These are phyloP conservation scores for Oplegnathus fasciatus DNA, from an alignment of 2,113 vertebrate genomes.

Conservation along the genomic window DNA sequence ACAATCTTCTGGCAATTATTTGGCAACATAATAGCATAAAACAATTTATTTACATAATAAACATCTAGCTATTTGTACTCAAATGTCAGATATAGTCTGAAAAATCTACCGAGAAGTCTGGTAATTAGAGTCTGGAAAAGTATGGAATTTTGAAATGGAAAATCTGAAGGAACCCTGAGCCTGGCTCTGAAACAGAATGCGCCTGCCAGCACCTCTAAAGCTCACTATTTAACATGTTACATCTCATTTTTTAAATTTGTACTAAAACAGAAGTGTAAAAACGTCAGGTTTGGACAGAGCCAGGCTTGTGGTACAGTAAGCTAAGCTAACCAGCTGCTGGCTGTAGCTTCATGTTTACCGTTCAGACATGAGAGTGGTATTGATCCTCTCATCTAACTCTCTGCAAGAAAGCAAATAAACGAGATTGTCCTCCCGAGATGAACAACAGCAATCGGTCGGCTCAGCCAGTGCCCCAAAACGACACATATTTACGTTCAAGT, in stretches of 20 bases:
- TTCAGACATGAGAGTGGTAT: neutral
- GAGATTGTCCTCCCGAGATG: neutral
- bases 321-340: neutral
- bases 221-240: neutral
- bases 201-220: neutral
- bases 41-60: no score
- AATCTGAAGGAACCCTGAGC: no score
- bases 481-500: neutral
- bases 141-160: no score
- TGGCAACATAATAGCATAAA: no score
- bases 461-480: neutral
- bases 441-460: neutral
- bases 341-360: neutral
- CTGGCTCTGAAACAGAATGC: neutral
- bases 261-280: neutral
- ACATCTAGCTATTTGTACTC: no score
- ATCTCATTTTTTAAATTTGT: neutral
- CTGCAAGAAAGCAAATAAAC: neutral
- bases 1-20: no score
- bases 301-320: neutral
- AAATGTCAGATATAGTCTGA: no score
- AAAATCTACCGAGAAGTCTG: no score
- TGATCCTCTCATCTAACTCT: neutral
- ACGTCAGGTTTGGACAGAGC: neutral
- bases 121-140: no score